Base-by-base conservation (phyloP, 1,140 invertebrate genomes). In the Phortica variegata region DNA sequence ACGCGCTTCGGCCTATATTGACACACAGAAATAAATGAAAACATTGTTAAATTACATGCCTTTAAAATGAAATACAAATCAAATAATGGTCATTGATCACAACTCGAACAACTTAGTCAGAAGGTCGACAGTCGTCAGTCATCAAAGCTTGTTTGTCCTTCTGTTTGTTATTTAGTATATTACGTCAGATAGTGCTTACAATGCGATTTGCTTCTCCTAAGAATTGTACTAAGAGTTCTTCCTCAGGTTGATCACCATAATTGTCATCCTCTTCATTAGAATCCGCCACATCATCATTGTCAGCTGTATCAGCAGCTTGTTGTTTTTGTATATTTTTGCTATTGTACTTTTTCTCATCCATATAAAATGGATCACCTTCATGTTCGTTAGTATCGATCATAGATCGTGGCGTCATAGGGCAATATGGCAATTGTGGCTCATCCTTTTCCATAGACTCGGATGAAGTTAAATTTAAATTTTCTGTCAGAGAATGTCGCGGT, bases 1-100 rank as follows among this genome's bases (percentile, higher is more conserved):
- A 52, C 93, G 84, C 40, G 92, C 90, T 79, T 97, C 95, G 37
- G 94, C 94, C 94, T 97, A 77, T 34, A 87, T n/a, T n/a, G n/a
- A n/a, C 84, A 60, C 40, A 50, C 51, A 42, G 52, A 60, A 59
- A 52, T 47, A 47, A 20, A 49, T 15, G 37, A 50, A 38, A 42
- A 42, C 34, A 8, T 16, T 48, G 16, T n/a, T n/a, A n/a, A n/a
- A n/a, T n/a, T n/a, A n/a, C n/a, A n/a, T n/a, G n/a, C n/a, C 21
- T 21, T 20, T 31, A 48, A 2, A 36, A 26, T 42, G 23, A 12
- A 47, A 18, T 26, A 26, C 23, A 26, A 26, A 26, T 26, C 23
- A 26, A 26, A 26, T 26, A 26, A 26, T 6, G 10, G 23, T 26
- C 5, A 26, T 26, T 26, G 23, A 26, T 6, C 10, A 26, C 10